A percentile compares a stretch with the other conserved stretches of the same genome.
Evolutionary conservation across 1,140 invertebrate species (phyloP).

Genomic region (Neodiprion virginianus): DNA sequence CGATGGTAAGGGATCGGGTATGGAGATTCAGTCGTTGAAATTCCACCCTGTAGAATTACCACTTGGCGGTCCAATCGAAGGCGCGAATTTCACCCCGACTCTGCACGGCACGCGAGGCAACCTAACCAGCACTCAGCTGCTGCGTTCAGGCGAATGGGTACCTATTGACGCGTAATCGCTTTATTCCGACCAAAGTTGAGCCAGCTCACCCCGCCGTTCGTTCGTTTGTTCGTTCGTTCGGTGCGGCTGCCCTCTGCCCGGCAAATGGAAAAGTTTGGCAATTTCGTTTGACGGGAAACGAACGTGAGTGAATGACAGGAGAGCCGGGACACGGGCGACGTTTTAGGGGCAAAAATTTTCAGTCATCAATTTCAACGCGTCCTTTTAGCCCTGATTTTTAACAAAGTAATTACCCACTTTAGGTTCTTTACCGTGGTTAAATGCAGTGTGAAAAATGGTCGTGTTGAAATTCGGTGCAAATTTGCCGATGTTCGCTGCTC

Average conservation of each 20-base stretch:
- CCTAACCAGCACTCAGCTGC: not conserved
- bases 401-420: no score
- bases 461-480: no score
- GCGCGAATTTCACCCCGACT: not conserved
- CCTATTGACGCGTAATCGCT: conserved; percentile 1
- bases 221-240: not conserved
- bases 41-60: not conserved
- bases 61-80: conserved; percentile 4
- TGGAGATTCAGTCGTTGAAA: not conserved
- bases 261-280: conserved; percentile 7
- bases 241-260: not conserved
- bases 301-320: not conserved
- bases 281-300: not conserved
- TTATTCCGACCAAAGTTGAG: conserved; percentile 7
- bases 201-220: not conserved
- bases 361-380: not conserved
- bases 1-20: not conserved
- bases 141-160: not conserved
- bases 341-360: not conserved
- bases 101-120: not conserved
- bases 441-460: no score
- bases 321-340: not conserved
- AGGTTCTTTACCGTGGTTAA: no score
- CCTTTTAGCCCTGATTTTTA: no score
- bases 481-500: no score